Evolutionary conservation across 2,888 invertebrate genomes (phyloP), one percentile per base, ranked within the genome.

Genomic region (Clanis bilineata): DNA sequence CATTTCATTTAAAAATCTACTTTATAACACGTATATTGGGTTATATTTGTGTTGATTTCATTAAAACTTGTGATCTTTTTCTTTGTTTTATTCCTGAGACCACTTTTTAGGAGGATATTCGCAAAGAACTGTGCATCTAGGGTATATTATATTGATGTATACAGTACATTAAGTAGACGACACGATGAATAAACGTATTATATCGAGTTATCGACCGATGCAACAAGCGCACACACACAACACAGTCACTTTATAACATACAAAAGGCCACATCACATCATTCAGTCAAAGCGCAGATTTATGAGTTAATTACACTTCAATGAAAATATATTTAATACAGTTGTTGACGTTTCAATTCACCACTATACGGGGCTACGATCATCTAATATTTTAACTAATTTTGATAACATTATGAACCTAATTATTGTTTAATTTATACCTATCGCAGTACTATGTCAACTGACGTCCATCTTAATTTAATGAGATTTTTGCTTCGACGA

Each of bases 231-330:
- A 83, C 86, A 83, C 88, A 83, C 87, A 85, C 82, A 65, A 81
- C 79, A 83, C 79, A 67, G 66, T 83, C 84, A 83, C 82, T 80
- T 80, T 82, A 83, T 80, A 82, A 88, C 88, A 89, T 90, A 88
- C 88, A 90, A 90, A 85, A 92, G 92, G 92, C 92, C 92, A 91
- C 92, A 87, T 84, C 90, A 91, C 92, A 91, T 90, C 90, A 89
- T 91, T 88, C 92, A 90, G 88, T 92, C 91, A 83, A 91, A 91
- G 91, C 92, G 90, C 83, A 39, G 22, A 44, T 56, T 44, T 25
- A 44, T 45, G 77, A 85, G 82, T 84, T 80, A 79, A 76, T 70
- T 68, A 80, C 68, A 77, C 72, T 69, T 73, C 77, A 79, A 83
- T 83, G 80, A 82, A 82, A 65, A 77, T 79, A 74, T 77, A 71